phyloP scores from a whole-genome alignment of 2,113 vertebrate species.

The Albula goreensis region DNA sequence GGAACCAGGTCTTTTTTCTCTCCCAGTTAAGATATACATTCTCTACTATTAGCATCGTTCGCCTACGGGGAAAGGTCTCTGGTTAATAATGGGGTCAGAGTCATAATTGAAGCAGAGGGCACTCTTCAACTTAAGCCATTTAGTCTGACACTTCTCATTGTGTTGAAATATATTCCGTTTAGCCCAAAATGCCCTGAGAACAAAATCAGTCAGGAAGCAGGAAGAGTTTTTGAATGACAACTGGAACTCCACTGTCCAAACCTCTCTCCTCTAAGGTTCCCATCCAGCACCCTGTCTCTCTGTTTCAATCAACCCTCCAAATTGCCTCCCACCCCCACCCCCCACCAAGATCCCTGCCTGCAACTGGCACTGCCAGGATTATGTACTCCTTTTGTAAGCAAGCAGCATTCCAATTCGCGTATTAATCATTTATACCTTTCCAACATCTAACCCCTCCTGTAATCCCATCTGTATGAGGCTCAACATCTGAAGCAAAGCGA shows the following conservation, averaged over 20 bases:
- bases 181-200: neutral
- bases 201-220: slow-evolving; percentile 2
- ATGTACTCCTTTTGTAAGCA: slow-evolving; percentile 57
- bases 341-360: slow-evolving; percentile 3
- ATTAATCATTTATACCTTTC: slow-evolving; percentile 63
- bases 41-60: neutral
- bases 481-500: slow-evolving; percentile 41
- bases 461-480: slow-evolving; percentile 48
- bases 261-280: neutral
- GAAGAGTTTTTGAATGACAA: neutral
- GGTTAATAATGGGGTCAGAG: neutral
- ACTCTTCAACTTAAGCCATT: neutral
- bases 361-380: slow-evolving; percentile 37
- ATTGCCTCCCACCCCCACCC: neutral
- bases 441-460: slow-evolving; percentile 54
- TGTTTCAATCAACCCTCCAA: neutral
- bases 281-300: neutral
- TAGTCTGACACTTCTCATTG: neutral
- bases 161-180: neutral
- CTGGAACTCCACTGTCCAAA: neutral
- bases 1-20: neutral
- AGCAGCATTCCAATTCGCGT: slow-evolving; percentile 50
- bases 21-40: neutral
- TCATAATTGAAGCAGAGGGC: neutral
- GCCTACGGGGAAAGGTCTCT: neutral